A percentile compares a stretch with the other conserved stretches of the same genome.
Evolutionary conservation across 2,113 vertebrate genomes (phyloP).

Genomic region (Ceyx margarethae): DNA sequence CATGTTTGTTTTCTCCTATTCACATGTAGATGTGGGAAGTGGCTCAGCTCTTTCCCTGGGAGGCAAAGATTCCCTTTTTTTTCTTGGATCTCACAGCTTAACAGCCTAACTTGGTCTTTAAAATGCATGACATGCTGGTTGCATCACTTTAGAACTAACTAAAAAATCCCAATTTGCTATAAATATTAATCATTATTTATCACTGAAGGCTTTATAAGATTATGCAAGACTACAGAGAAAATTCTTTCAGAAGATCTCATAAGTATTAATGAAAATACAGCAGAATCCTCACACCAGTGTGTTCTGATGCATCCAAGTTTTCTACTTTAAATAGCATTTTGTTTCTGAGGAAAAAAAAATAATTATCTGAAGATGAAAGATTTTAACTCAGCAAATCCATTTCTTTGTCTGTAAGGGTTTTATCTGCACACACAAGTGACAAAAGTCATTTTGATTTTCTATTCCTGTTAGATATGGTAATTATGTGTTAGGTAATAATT

Average conservation of each 20-base stretch:
- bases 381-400: not conserved
- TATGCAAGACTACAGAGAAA: not conserved
- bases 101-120: not conserved
- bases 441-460: not conserved
- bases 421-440: not conserved
- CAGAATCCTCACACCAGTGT: not conserved
- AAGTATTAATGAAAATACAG: not conserved
- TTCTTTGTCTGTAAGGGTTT: not conserved
- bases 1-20: not conserved
- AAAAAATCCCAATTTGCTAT: not conserved
- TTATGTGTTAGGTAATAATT: not conserved
- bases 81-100: not conserved
- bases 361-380: not conserved
- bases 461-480: not conserved
- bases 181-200: not conserved
- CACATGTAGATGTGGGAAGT: not conserved
- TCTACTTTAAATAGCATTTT: not conserved
- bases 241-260: not conserved
- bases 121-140: not conserved
- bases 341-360: not conserved
- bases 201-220: not conserved
- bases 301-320: not conserved
- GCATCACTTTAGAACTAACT: not conserved
- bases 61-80: not conserved
- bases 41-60: not conserved